Base-by-base conservation (phyloP, 2,888 invertebrate genomes). In the Erebia ligea region DNA sequence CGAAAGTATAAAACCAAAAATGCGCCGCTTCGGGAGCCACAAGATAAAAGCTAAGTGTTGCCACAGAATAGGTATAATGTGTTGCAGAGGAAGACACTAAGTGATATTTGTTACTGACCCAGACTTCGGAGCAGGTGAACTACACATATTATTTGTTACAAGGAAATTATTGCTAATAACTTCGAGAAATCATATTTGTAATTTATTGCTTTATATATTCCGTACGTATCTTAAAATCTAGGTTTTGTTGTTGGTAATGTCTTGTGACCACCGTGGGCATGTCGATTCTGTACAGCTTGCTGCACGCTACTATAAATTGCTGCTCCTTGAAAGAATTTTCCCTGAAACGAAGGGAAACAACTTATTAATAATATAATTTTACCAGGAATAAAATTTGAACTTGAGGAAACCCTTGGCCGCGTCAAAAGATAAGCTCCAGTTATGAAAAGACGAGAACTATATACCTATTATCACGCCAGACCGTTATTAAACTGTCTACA, bases 251-350 rank as follows among this genome's bases (percentile, higher is more conserved):
- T 61, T 45, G 61, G 61, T 45, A 61, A 61, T 6, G 45, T 48
- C 45, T 48, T 62, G 21, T 48, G 11, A 5, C 56, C 56, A 13
- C 21, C 56, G 15, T 82, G 34, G 71, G 45, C 68, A 10, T 79
- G 80, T 5, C 76, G 69, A 64, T 73, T 72, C n/a, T 82, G 82
- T 25, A 81, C 72, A 2, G 82, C 82, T 52, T 83, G 81, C 56
- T 83, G 82, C 0, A 86, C 79, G 3, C 83, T 80, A 13, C 82
- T 75, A 6, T 78, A 78, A 52, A 84, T 78, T 1, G 84, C 84
- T 4, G 82, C 85, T 5, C 84, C 84, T 75, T 80, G 77, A 1
- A 84, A 79, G 68, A 87, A 83, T 70, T 80, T 83, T 42, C 78
- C 79, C 87, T 86, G 79, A 61, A 76, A 76, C 19, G 54, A 17